Percentiles rank a stretch among this genome's conserved stretches.
Conservation (phyloP, 2,113 vertebrate genomes). For the Protomyctophum bolini region DNA sequence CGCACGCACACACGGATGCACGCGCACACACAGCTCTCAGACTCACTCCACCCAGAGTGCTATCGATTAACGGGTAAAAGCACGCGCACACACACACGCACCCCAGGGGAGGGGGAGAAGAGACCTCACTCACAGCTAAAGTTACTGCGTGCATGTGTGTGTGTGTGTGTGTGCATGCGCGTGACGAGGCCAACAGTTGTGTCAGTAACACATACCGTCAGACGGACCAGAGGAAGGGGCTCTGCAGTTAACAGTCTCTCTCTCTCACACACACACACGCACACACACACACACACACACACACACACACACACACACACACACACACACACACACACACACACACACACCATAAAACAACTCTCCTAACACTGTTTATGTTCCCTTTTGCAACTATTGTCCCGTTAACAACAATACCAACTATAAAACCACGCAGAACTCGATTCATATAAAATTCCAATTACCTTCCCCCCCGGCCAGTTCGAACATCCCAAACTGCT, state of each 20-base stretch:
- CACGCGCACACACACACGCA: conserved; percentile 57
- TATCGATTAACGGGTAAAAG: conserved; percentile 79
- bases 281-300: conserved; percentile 2
- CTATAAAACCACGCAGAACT: neutral
- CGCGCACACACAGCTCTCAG: conserved; percentile 63
- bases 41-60: conserved; percentile 70
- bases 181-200: conserved; percentile 52
- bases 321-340: conserved; percentile 13
- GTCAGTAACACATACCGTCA: conserved; percentile 60
- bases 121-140: conserved; percentile 68
- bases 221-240: conserved; percentile 33
- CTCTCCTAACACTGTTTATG: neutral
- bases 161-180: conserved; percentile 35
- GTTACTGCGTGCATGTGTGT: conserved; percentile 62
- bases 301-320: neutral
- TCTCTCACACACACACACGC: no score
- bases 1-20: no score
- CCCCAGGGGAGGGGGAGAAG: conserved; percentile 47
- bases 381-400: neutral
- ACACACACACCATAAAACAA: neutral
- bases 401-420: conserved; percentile 14
- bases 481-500: conserved; percentile 98
- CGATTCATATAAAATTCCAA: neutral
- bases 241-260: conserved; percentile 11
- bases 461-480: conserved; percentile 94